These are phyloP conservation scores for Euplagia quadripunctaria DNA, from an alignment of 2,888 invertebrate species.

Conservation along the genomic window DNA sequence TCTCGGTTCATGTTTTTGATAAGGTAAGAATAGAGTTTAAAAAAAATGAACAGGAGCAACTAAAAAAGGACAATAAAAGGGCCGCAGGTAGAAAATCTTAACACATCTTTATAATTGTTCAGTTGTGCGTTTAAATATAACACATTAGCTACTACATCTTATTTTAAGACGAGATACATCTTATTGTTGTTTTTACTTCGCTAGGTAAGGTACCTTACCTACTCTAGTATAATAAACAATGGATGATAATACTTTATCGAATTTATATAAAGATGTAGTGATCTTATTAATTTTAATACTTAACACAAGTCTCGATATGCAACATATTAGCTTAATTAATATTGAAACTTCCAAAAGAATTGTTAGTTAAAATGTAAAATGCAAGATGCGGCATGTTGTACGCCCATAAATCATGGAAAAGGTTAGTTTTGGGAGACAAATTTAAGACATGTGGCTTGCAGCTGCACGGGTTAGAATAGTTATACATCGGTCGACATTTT, in stretches of 20 bases:
- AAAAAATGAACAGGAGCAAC: constrained; percentile 56
- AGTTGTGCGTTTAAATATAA: constrained; percentile 65
- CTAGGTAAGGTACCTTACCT: too few relatives aligned
- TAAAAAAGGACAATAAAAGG: constrained; percentile 58
- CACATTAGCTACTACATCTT: constrained; percentile 55
- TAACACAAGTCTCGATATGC: not conserved
- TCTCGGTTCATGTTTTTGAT: constrained; percentile 43
- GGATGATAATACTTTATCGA: too few relatives aligned
- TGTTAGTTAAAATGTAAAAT: constrained; percentile 31
- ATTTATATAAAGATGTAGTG: not conserved
- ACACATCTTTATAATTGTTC: constrained; percentile 63
- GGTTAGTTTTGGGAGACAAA: constrained; percentile 72
- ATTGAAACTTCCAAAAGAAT: constrained; percentile 11
- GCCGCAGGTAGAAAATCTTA: constrained; percentile 67
- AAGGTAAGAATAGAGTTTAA: constrained; percentile 28
- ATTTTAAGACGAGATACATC: constrained; percentile 22
- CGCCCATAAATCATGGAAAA: constrained; percentile 78
- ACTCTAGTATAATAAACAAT: too few relatives aligned
- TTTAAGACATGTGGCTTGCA: constrained; percentile 80
- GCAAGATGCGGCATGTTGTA: constrained; percentile 32
- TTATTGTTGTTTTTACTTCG: constrained; percentile 15
- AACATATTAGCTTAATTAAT: not conserved
- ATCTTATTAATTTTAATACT: not conserved
- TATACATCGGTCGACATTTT: constrained; percentile 35
- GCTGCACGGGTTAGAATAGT: constrained; percentile 68